phyloP scores from a whole-genome alignment of 2,888 invertebrate genomes.

The Busseola fusca region DNA sequence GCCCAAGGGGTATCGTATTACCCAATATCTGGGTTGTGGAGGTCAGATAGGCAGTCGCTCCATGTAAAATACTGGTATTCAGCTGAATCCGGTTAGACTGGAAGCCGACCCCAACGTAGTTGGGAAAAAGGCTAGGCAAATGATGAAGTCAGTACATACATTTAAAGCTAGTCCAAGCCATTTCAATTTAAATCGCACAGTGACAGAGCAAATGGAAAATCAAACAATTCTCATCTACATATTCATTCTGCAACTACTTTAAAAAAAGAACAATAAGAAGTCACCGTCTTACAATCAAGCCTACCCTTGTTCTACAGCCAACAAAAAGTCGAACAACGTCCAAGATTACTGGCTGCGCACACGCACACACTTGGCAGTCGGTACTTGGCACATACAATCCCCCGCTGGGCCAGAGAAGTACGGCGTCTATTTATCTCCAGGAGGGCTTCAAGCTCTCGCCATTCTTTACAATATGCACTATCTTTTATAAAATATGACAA shows the following conservation, averaged over 20 bases:
- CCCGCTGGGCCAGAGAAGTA: slow-evolving; percentile 46
- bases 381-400: slow-evolving; percentile 41
- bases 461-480: slow-evolving; percentile 46
- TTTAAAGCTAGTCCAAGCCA: neutral
- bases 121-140: too few species aligned
- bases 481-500: slow-evolving; percentile 51
- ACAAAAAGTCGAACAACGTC: slow-evolving; percentile 43
- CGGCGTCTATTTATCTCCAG: slow-evolving; percentile 51
- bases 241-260: slow-evolving; percentile 8
- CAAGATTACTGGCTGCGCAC: slow-evolving; percentile 32
- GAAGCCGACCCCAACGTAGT: too few species aligned
- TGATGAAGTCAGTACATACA: neutral
- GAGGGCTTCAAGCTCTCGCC: slow-evolving; percentile 49
- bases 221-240: slow-evolving; percentile 29
- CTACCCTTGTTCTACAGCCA: slow-evolving; percentile 42
- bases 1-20: too few species aligned
- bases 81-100: too few species aligned
- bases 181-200: neutral
- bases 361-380: slow-evolving; percentile 23
- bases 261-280: neutral
- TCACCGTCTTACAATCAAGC: slow-evolving; percentile 35
- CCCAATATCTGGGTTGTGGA: too few species aligned
- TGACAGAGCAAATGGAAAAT: neutral
- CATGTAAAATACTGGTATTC: too few species aligned
- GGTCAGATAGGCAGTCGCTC: too few species aligned